These are phyloP conservation scores for Helogale parvula DNA, from an alignment of 2,113 vertebrate genomes.

Conservation along the genomic window DNA sequence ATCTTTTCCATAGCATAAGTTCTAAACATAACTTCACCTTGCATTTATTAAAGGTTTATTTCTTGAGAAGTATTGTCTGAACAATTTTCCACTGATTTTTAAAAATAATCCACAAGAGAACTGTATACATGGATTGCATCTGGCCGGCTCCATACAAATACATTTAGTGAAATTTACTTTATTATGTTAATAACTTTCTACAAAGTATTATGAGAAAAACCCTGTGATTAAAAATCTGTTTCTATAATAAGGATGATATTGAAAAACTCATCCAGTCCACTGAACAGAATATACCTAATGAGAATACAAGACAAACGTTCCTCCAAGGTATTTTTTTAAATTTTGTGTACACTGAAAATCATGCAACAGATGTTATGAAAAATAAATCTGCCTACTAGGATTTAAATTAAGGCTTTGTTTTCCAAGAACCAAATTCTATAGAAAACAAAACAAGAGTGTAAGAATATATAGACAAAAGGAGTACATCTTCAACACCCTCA, in stretches of 20 bases:
- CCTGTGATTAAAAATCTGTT: background rate
- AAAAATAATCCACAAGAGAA: background rate
- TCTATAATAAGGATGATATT: background rate
- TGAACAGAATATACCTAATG: background rate
- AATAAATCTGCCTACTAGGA: background rate
- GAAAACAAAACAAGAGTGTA: background rate
- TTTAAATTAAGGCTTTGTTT: background rate
- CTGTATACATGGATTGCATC: background rate
- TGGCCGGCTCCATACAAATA: background rate
- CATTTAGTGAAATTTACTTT: background rate
- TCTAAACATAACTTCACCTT: background rate
- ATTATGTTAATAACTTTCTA: background rate
- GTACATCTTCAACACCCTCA: background rate
- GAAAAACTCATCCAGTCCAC: background rate
- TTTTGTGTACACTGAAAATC: background rate
- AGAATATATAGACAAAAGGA: background rate
- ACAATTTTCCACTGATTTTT: background rate
- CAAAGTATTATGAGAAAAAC: background rate
- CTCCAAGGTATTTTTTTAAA: background rate
- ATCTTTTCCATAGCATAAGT: background rate
- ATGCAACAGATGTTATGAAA: conserved; percentile 14
- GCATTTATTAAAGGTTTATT: background rate
- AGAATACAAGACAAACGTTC: background rate
- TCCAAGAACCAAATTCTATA: background rate
- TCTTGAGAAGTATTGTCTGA: background rate